Conservation (phyloP, 2,888 invertebrate species). For the Plagodis pulveraria region DNA sequence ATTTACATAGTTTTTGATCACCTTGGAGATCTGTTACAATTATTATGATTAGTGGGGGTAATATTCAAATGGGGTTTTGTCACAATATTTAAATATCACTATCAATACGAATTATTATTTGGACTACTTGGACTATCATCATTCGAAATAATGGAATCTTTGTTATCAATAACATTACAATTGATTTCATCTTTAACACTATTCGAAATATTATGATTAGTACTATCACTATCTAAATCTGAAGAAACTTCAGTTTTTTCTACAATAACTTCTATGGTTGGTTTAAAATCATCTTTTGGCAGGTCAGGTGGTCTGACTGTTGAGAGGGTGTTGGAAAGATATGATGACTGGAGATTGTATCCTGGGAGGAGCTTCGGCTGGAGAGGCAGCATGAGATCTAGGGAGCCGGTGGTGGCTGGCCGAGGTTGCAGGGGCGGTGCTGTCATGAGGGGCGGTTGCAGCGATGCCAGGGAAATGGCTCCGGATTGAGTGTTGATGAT, state of each 20-base stretch:
- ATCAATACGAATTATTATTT: conserved; percentile 76
- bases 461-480: conserved; percentile 80
- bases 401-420: conserved; percentile 88
- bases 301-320: conserved; percentile 76
- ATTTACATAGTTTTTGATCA: too few species aligned
- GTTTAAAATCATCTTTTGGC: conserved; percentile 61
- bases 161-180: conserved; percentile 69
- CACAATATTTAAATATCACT: conserved; percentile 23
- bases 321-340: conserved; percentile 80
- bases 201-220: conserved; percentile 52
- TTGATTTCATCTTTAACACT: conserved; percentile 69
- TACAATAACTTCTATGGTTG: conserved; percentile 66
- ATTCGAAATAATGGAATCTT: conserved; percentile 60
- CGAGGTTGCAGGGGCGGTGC: conserved; percentile 88
- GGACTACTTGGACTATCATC: conserved; percentile 78
- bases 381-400: conserved; percentile 88
- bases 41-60: not conserved
- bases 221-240: conserved; percentile 56
- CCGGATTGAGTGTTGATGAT: conserved; percentile 76
- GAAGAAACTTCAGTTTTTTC: conserved; percentile 59
- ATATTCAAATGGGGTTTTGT: conserved; percentile 53
- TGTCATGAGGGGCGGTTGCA: conserved; percentile 81
- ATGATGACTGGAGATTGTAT: conserved; percentile 79
- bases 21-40: too few species aligned
- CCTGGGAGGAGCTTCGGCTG: conserved; percentile 89